phyloP scores from a whole-genome alignment of 2,113 vertebrate genomes.

The Enhydra lutris region DNA sequence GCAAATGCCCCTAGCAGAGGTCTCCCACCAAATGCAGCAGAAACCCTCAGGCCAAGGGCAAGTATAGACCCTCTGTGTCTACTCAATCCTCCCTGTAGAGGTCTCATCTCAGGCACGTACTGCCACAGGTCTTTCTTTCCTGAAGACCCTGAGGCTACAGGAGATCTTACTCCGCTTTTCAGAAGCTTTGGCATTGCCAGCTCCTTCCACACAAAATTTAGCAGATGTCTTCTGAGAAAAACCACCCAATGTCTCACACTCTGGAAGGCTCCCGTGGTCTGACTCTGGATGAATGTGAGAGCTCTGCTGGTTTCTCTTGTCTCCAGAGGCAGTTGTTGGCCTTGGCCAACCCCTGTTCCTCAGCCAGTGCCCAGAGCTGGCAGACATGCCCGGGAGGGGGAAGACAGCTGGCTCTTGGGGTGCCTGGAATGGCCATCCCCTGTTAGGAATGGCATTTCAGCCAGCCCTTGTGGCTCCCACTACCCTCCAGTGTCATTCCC shows the following conservation, averaged over 20 bases:
- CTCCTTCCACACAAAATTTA: background rate
- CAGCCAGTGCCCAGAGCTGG: background rate
- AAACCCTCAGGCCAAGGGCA: background rate
- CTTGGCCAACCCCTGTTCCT: background rate
- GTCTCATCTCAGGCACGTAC: background rate
- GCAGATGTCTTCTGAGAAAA: background rate
- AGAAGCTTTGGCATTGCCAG: background rate
- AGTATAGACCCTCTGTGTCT: background rate
- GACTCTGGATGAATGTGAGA: background rate
- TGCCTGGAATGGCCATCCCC: background rate
- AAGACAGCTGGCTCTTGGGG: too few species aligned
- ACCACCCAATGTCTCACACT: too few species aligned
- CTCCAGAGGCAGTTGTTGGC: background rate
- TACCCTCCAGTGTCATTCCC: background rate
- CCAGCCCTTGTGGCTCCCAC: background rate
- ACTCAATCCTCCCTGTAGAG: background rate
- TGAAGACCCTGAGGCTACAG: background rate
- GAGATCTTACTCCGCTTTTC: background rate
- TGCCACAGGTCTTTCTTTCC: background rate
- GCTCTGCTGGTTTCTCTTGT: background rate
- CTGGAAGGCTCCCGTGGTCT: background rate
- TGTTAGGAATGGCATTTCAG: too few species aligned
- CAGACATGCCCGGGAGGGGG: background rate
- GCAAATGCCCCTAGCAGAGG: background rate
- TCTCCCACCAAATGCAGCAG: background rate